Percentiles rank a stretch among this genome's conserved stretches.
These are phyloP conservation scores for Pemphredon lugubris DNA, from an alignment of 2,888 invertebrate genomes.

Conservation along the genomic window DNA sequence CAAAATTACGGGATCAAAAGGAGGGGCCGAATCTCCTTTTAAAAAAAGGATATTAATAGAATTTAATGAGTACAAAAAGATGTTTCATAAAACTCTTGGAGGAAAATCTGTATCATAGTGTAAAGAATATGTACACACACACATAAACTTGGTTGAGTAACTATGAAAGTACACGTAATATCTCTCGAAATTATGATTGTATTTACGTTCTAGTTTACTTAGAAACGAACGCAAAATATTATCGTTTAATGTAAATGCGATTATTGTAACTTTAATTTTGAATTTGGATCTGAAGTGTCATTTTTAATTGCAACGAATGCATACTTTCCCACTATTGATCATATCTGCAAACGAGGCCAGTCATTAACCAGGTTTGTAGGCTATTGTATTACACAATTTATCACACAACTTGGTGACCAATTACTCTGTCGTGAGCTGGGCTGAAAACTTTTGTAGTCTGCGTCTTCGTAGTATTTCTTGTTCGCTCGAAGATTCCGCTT, in stretches of 20 bases:
- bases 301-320: slow-evolving; percentile 40
- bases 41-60: slow-evolving; percentile 30
- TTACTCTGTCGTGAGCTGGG: slow-evolving; percentile 66
- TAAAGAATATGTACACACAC: slow-evolving; percentile 2
- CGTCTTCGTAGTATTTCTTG: slow-evolving; percentile 85
- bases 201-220: slow-evolving; percentile 25
- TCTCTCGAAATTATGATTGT: slow-evolving; percentile 14
- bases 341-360: slow-evolving; percentile 54
- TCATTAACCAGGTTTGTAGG: slow-evolving; percentile 54
- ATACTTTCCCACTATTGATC: slow-evolving; percentile 36
- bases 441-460: slow-evolving; percentile 87
- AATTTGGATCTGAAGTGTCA: slow-evolving; percentile 47
- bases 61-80: slow-evolving; percentile 45
- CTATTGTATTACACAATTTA: slow-evolving; percentile 58
- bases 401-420: slow-evolving; percentile 51
- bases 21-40: slow-evolving; percentile 4
- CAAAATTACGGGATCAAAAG: slow-evolving; percentile 19
- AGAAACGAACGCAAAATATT: slow-evolving; percentile 32
- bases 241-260: slow-evolving; percentile 25
- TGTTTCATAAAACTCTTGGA: slow-evolving; percentile 1
- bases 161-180: slow-evolving; percentile 3
- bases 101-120: slow-evolving; percentile 10
- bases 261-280: slow-evolving; percentile 39
- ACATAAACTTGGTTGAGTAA: slow-evolving; percentile 15
- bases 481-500: slow-evolving; percentile 85